These are phyloP conservation scores for Microtus pennsylvanicus DNA, from an alignment of 2,113 vertebrate species.

Conservation along the genomic window DNA sequence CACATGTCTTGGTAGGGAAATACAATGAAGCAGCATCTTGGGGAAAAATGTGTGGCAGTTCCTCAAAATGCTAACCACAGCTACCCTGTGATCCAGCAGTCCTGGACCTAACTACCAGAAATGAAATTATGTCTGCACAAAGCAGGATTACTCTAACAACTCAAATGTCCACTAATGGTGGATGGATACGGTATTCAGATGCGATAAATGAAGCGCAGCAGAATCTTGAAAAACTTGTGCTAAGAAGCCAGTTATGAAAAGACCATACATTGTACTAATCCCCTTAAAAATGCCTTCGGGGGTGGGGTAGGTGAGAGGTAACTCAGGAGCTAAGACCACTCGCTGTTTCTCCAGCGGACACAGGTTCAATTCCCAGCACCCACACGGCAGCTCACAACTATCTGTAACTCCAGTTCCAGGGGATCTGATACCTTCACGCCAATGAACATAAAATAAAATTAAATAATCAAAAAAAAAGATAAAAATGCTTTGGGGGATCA, in stretches of 20 bases:
- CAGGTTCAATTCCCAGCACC: no score
- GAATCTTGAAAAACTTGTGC: not conserved
- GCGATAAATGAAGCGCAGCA: not conserved
- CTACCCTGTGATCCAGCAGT: not conserved
- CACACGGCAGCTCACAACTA: no score
- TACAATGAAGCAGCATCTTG: not conserved
- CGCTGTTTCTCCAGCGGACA: no score
- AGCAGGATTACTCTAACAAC: not conserved
- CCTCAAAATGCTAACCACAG: not conserved
- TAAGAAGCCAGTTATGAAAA: not conserved
- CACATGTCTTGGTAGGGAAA: not conserved
- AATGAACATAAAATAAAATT: no score
- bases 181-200: not conserved
- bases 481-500: not conserved
- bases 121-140: not conserved
- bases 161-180: not conserved
- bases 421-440: no score
- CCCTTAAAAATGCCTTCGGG: not conserved
- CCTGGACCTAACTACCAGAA: not conserved
- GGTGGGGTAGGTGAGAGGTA: not conserved
- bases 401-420: no score
- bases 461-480: no score
- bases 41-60: not conserved
- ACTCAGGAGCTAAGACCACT: no score
- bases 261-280: not conserved